Percentiles rank a stretch among this genome's conserved stretches.
phyloP scores from a whole-genome alignment of 2,888 invertebrate species.

The Osmoderma eremita region DNA sequence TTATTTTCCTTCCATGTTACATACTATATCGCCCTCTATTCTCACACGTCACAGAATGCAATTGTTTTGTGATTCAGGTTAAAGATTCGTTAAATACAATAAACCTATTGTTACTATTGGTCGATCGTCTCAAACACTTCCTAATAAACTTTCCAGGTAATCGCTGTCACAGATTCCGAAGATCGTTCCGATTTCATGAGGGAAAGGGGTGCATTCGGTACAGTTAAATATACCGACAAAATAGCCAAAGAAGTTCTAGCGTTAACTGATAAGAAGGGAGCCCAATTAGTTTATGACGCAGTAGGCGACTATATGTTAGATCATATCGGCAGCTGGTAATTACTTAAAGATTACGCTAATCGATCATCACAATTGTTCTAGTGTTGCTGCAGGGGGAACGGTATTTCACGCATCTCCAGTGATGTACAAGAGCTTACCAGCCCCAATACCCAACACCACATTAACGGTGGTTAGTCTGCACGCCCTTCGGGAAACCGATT shows the following conservation, averaged over 20 bases:
- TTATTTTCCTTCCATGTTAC: too few species aligned
- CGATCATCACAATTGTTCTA: conserved; percentile 56
- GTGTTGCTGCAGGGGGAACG: conserved; percentile 68
- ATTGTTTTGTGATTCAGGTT: too few species aligned
- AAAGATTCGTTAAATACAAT: too few species aligned
- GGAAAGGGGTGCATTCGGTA: conserved; percentile 72
- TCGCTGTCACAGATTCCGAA: conserved; percentile 74
- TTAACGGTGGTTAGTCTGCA: conserved; percentile 57
- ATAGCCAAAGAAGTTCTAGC: conserved; percentile 67
- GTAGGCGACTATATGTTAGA: conserved; percentile 71
- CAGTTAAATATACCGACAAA: conserved; percentile 69
- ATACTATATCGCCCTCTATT: too few species aligned
- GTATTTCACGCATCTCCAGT: conserved; percentile 56
- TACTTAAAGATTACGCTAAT: conserved; percentile 1
- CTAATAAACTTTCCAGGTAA: conserved; percentile 65
- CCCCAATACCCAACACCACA: conserved; percentile 56
- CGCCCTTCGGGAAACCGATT: conserved; percentile 63
- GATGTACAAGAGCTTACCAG: conserved; percentile 53
- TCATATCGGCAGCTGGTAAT: conserved; percentile 69
- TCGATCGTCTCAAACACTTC: not conserved
- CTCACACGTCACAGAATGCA: too few species aligned
- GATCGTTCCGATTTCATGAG: conserved; percentile 69
- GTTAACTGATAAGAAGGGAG: conserved; percentile 70
- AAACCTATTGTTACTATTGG: too few species aligned
- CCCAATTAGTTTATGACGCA: conserved; percentile 72